Evolutionary conservation across 2,113 vertebrate species (phyloP).

Genomic region (Corapipo altera): DNA sequence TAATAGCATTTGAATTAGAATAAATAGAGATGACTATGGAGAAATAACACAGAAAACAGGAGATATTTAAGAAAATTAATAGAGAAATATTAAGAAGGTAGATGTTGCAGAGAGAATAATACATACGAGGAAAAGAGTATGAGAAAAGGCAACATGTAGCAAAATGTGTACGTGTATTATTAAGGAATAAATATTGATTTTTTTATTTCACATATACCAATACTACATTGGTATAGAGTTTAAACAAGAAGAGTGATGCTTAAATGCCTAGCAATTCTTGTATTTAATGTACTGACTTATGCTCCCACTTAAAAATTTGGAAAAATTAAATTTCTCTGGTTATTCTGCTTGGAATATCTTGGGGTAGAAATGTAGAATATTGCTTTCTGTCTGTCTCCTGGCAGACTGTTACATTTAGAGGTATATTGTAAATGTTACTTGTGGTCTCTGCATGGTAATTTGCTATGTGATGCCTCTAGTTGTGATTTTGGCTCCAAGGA

Average conservation of each 20-base stretch:
- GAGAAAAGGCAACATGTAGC: neutral
- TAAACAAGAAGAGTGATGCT: neutral
- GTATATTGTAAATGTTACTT: fast-evolving
- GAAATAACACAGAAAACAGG: neutral
- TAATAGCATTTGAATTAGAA: neutral
- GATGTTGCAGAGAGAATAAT: neutral
- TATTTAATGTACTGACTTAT: neutral
- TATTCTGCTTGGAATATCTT: neutral
- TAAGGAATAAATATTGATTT: neutral
- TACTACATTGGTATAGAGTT: neutral
- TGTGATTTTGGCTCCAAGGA: neutral
- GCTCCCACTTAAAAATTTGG: neutral
- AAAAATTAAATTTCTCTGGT: neutral
- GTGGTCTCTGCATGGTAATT: neutral
- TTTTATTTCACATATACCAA: neutral
- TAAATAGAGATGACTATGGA: neutral
- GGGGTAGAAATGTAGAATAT: neutral
- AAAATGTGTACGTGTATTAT: neutral
- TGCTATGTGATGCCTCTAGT: neutral
- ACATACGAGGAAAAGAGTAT: neutral
- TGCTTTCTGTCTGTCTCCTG: neutral
- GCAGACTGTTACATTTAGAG: neutral
- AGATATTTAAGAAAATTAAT: neutral
- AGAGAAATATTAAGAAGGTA: neutral
- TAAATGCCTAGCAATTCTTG: neutral